These are phyloP conservation scores for Acanthochromis polyacanthus DNA, from an alignment of 2,113 vertebrate species.

Conservation along the genomic window DNA sequence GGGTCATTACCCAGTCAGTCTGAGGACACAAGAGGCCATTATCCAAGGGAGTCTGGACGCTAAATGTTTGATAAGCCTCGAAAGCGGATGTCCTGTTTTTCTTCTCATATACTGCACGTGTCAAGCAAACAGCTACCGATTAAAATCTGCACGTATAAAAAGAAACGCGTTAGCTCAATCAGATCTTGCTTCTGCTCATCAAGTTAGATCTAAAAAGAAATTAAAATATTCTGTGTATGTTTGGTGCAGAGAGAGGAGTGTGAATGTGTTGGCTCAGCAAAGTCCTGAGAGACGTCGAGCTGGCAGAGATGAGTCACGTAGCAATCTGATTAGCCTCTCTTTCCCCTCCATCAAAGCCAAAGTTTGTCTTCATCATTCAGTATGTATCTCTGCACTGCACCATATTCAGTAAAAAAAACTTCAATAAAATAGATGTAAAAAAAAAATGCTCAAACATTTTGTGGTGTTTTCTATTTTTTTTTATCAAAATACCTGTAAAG, in stretches of 20 bases:
- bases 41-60: constrained; percentile 51
- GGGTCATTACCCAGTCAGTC: constrained; percentile 68
- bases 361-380: neutral
- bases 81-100: constrained; percentile 61
- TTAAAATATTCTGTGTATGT: neutral
- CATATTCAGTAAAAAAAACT: neutral
- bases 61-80: constrained; percentile 71
- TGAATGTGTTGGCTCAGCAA: constrained; percentile 27
- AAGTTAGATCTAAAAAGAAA: neutral
- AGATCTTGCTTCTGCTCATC: neutral
- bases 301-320: constrained; percentile 38
- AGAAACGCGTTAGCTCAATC: neutral
- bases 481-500: constrained; percentile 35
- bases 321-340: constrained; percentile 26
- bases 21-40: constrained; percentile 64
- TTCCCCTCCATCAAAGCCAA: constrained; percentile 18
- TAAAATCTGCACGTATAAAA: neutral
- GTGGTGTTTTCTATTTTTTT: constrained; percentile 55
- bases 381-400: neutral
- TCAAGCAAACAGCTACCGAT: neutral
- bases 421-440: neutral
- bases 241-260: neutral
- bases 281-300: constrained; percentile 20
- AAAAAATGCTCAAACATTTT: neutral
- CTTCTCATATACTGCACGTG: constrained; percentile 29